phyloP scores from a whole-genome alignment of 2,888 invertebrate genomes.

The Tetragnatha montana region DNA sequence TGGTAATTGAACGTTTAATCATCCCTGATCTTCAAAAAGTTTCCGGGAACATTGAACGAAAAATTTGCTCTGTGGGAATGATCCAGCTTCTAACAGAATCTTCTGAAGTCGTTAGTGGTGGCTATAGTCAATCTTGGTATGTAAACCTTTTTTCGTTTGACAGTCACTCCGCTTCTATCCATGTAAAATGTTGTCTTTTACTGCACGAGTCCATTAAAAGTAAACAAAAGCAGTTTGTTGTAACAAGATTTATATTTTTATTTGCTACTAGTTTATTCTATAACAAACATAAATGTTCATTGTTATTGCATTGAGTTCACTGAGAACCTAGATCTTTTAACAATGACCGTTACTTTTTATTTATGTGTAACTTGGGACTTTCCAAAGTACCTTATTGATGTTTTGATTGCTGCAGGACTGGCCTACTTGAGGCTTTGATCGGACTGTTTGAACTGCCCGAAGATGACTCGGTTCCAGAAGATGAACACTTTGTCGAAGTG shows the following conservation, averaged over 20 bases:
- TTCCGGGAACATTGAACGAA: slow-evolving; percentile 87
- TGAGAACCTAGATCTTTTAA: no score
- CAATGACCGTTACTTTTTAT: no score
- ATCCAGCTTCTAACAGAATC: slow-evolving; percentile 89
- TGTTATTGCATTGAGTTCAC: no score
- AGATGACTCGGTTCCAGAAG: slow-evolving; percentile 85
- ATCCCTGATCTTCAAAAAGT: slow-evolving; percentile 92
- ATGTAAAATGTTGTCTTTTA: no score
- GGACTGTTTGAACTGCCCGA: slow-evolving; percentile 92
- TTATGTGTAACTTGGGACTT: no score
- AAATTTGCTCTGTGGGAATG: slow-evolving; percentile 93
- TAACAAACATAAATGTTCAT: no score
- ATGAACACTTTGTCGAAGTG: slow-evolving; percentile 88
- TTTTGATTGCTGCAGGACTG: slow-evolving; percentile 75
- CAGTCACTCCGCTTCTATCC: no score
- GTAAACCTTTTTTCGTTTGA: slow-evolving; percentile 31
- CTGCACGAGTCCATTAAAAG: no score
- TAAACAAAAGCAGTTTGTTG: no score
- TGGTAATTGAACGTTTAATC: slow-evolving; percentile 94
- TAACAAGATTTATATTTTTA: no score
- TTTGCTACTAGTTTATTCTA: no score
- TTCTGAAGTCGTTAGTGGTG: slow-evolving; percentile 81
- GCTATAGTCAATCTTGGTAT: slow-evolving; percentile 81
- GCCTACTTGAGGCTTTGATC: slow-evolving; percentile 83
- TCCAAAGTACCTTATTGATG: neutral